phyloP scores from a whole-genome alignment of 2,888 invertebrate genomes.

The Scaptomyza reducta region DNA sequence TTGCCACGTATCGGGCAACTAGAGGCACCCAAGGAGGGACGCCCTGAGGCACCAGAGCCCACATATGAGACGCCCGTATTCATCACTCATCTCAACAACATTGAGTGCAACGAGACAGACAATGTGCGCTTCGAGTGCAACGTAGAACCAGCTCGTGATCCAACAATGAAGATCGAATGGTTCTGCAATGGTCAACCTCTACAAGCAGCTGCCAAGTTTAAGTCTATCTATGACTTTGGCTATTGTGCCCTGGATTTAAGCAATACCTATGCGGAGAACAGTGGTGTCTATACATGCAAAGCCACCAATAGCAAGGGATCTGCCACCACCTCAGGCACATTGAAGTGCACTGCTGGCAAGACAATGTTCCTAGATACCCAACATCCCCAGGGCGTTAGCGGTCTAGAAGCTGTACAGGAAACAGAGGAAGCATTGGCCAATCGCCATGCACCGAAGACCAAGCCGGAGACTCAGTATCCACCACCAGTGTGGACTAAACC shows the following conservation, averaged over 20 bases:
- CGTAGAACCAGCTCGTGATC: conserved; percentile 96
- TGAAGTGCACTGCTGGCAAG: conserved; percentile 92
- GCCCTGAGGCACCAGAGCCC: conserved; percentile 90
- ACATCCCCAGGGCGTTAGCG: conserved; percentile 96
- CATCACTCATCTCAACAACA: conserved; percentile 95
- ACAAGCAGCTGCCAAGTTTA: conserved; percentile 94
- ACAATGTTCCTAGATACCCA: conserved; percentile 94
- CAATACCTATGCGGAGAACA: conserved; percentile 95
- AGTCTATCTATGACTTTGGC: conserved; percentile 97
- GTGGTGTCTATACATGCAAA: conserved; percentile 95
- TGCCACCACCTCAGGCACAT: conserved; percentile 94
- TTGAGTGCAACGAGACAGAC: conserved; percentile 94
- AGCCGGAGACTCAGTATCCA: conserved; percentile 91
- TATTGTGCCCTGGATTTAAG: conserved; percentile 95
- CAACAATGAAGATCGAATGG: conserved; percentile 96
- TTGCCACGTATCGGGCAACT: conserved; percentile 93
- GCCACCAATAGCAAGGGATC: conserved; percentile 95
- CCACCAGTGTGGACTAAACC: conserved; percentile 95
- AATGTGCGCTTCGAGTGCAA: conserved; percentile 95
- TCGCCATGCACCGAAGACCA: conserved; percentile 89
- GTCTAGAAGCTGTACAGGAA: conserved; percentile 94
- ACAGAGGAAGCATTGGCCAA: conserved; percentile 92
- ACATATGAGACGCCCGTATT: conserved; percentile 94
- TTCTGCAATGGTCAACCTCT: conserved; percentile 96
- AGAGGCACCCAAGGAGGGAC: conserved; percentile 90